Evolutionary conservation across 2,888 invertebrate species (phyloP).

Genomic region (Pheosia tremula): DNA sequence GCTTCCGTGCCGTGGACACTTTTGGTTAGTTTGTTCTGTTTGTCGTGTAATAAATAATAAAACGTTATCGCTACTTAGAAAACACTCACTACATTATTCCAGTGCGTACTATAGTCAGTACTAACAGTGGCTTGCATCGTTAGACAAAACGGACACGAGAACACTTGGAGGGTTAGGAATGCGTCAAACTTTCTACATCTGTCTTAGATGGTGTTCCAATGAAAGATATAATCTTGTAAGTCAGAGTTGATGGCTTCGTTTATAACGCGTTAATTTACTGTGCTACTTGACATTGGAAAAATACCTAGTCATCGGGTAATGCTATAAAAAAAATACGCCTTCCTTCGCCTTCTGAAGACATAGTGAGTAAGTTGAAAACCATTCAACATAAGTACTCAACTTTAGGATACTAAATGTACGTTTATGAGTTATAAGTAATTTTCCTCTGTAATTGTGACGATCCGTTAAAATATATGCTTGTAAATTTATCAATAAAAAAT

Average conservation of each 20-base stretch:
- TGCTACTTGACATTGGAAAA: too few species aligned
- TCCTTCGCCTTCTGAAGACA: too few species aligned
- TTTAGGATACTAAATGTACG: too few species aligned
- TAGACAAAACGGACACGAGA: slow-evolving; percentile 26
- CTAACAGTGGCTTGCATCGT: slow-evolving; percentile 38
- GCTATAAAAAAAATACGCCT: too few species aligned
- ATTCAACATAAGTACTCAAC: too few species aligned
- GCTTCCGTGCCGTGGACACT: slow-evolving; percentile 81
- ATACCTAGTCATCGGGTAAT: too few species aligned
- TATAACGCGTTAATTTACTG: too few species aligned
- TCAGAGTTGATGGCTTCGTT: not conserved
- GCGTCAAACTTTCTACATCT: slow-evolving; percentile 25
- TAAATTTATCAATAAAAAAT: not conserved
- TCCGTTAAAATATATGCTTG: not conserved
- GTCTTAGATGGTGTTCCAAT: not conserved
- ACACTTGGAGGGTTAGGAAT: slow-evolving; percentile 38
- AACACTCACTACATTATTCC: slow-evolving; percentile 17
- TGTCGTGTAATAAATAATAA: slow-evolving; percentile 82
- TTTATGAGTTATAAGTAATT: not conserved
- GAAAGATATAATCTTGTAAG: not conserved
- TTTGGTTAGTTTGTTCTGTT: slow-evolving; percentile 83
- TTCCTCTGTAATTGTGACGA: not conserved
- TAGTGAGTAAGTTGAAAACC: too few species aligned
- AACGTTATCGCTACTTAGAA: slow-evolving; percentile 47
- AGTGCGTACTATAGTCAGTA: not conserved